Base-by-base conservation (phyloP, 2,113 vertebrate species). In the Oncorhynchus kisutch region DNA sequence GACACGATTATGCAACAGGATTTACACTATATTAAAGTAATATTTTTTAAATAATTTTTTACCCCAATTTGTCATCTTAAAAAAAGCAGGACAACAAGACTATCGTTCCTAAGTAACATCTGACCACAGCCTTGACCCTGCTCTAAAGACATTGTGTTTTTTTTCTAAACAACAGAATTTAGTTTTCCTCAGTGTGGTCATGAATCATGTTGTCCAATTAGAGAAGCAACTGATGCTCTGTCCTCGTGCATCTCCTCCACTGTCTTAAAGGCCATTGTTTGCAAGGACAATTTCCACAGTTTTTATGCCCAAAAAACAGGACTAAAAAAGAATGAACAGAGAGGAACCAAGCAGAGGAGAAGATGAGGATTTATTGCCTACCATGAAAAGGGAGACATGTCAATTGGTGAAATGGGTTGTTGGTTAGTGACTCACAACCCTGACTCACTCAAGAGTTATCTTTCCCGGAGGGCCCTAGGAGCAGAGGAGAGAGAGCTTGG, bases 401-500 rank as follows among this genome's bases (percentile, higher is more conserved):
- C 24, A 34, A 39, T 34, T 69, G 31, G 14, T 11, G 4, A 18
- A 25, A 70, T 22, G 68, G 8, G 7, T 49, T 3, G 9, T 49
- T 22, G 31, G 39, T 80, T 73, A 45, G 78, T 76, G 80, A 77
- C 64, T 84, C 75, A 76, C 71, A 64, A 14, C 25, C 6, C 31
- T 84, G 78, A 85, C 76, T 86, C 73, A 85, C 5, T 45, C 39
- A 11, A 45, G 7, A 45, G 39, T 45, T 80, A 22, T 71, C 16
- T 68, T 49, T 83, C 16, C 31, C 12, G 16, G 51, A 68, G 25
- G 22, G 71, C 14, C 5, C 14, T n/a, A 64, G 64, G 13, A 24
- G 24, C 22, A 66, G 27, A 67, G 65, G 11, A 29, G 14, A 16
- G 16, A 45, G 67, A 69, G 16, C 20, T 69, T 11, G n/a, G 31